A percentile compares a stretch with the other conserved stretches of the same genome.
phyloP scores from a whole-genome alignment of 2,797 vertebrate genomes.

The Tragopan temminckii region DNA sequence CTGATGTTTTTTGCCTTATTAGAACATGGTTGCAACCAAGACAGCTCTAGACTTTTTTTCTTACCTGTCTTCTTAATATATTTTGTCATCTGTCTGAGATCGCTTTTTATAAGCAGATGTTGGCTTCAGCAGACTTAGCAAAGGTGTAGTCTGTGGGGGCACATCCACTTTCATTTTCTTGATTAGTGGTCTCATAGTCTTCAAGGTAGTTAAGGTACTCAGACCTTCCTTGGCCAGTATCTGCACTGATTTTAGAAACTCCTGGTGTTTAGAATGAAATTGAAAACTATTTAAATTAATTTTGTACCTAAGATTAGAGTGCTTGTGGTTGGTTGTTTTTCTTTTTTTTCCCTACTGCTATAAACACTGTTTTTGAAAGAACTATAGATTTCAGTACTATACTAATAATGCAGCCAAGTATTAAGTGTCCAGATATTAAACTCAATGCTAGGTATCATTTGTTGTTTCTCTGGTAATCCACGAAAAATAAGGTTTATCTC shows the following conservation, averaged over 20 bases:
- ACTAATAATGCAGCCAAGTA: not conserved
- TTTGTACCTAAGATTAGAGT: not conserved
- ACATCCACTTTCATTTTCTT: not conserved
- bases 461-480: not conserved
- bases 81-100: not conserved
- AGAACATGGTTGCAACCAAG: no score
- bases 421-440: not conserved
- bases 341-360: not conserved
- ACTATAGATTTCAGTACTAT: not conserved
- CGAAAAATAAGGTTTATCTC: not conserved
- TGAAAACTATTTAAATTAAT: not conserved
- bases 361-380: not conserved
- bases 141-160: not conserved
- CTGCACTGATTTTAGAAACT: not conserved
- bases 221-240: not conserved
- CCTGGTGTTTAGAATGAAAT: not conserved
- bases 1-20: not conserved
- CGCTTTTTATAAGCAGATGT: not conserved
- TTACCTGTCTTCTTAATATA: not conserved
- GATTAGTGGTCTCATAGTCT: not conserved
- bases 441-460: not conserved
- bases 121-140: not conserved
- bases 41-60: not conserved
- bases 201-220: not conserved
- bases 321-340: accelerated